Base-by-base conservation (phyloP, 1,140 invertebrate genomes). In the Mya arenaria region DNA sequence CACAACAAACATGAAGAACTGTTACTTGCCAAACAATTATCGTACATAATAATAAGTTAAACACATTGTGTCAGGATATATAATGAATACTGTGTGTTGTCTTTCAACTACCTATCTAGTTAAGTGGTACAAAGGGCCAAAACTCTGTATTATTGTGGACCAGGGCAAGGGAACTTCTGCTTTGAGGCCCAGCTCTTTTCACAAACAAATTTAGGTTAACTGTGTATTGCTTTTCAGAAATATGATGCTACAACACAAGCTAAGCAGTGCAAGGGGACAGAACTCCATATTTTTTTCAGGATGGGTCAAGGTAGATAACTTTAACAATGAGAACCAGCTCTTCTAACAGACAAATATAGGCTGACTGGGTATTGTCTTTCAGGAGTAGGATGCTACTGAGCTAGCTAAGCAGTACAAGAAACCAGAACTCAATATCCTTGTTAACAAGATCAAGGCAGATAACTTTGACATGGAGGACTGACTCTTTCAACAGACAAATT, bases 361-460 rank as follows among this genome's bases (percentile, higher is more conserved):
- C 17, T 15, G 6, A 19, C 34, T 65, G 60, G 48, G 36, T 63
- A 28, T 60, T 82, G 71, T 78, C 58, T 60, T 55, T 60, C 75
- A 92, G 78, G 93, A 96, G 71, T 99, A 97, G 95, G 98, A 99
- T 94, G 96, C 98, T 0, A 96, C 96, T 52, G 95, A 96, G 87
- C 91, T 99, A 32, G 95, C 96, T 0, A 96, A 96, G 90, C 94
- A 94, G 55, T 99, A 99, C 91, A 94, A 95, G 86, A 98, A 98
- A 48, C 97, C 97, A 36, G 84, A 86, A 32, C 92, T 98, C 15
- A 94, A 97, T 78, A 95, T 99, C 56, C 94, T 99, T 5, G 95
- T 99, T 87, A 97, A 99, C 94, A 97, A 98, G 95, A 97, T 97
- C 39, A 94, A 94, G 71, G 95, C 94, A 30, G 98, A 99, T 92